These are phyloP conservation scores for Sinotaia quadrata DNA, from an alignment of 2,888 invertebrate genomes.

Conservation along the genomic window DNA sequence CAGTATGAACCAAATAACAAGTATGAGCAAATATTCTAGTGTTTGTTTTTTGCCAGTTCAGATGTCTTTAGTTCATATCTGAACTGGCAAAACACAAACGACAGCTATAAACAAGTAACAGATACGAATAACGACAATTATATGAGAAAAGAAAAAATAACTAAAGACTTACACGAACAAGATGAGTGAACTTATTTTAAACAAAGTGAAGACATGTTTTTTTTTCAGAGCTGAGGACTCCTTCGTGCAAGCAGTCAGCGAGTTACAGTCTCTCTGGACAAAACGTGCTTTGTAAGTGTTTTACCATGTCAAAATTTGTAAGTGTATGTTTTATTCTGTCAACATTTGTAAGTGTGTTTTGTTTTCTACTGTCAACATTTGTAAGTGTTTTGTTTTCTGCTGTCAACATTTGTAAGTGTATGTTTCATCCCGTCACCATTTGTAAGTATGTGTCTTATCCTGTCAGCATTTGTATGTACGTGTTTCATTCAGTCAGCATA, in stretches of 20 bases:
- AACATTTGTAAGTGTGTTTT: neutral
- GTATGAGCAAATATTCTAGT: no score
- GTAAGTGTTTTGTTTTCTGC: neutral
- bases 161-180: no score
- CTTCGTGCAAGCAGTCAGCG: conserved; percentile 51
- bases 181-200: neutral
- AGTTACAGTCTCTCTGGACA: conserved; percentile 42
- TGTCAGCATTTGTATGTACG: no score
- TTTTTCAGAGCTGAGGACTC: conserved; percentile 45
- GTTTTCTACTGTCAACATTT: neutral
- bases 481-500: no score
- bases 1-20: no score
- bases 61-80: no score
- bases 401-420: neutral
- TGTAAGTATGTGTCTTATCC: no score
- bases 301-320: neutral
- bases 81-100: no score
- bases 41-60: no score
- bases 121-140: no score
- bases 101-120: no score
- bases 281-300: conserved; percentile 42
- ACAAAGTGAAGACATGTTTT: neutral
- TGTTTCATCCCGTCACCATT: neutral
- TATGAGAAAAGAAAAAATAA: no score
- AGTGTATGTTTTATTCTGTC: neutral